These are phyloP conservation scores for Platygyra sinensis DNA, from an alignment of 64 coral and sea anemone genomes.

Conservation along the genomic window DNA sequence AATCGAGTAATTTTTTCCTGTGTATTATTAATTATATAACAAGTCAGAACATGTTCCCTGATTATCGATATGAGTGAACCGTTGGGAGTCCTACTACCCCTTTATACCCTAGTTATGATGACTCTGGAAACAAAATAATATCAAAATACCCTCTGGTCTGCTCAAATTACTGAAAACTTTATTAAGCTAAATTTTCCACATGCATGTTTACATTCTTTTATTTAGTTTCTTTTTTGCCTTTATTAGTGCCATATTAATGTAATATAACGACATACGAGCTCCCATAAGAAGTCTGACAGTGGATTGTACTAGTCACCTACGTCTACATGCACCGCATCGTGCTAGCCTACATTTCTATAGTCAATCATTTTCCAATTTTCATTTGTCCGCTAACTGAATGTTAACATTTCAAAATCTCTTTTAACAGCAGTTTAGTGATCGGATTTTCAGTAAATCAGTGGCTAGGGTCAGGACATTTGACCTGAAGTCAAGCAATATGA, in stretches of 20 bases:
- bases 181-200: no score
- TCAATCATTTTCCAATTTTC: no score
- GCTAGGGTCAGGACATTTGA: neutral
- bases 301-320: neutral
- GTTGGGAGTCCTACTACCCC: no score
- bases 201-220: neutral
- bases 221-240: neutral
- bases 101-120: no score
- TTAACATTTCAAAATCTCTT: neutral
- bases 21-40: no score
- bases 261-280: slow-evolving; percentile 20
- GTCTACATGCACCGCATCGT: neutral
- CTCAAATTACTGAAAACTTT: neutral
- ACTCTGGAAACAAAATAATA: no score
- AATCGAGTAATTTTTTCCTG: no score
- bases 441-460: neutral
- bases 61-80: no score
- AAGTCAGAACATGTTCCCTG: no score
- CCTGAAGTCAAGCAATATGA: neutral
- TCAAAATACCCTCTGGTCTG: no score
- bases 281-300: slow-evolving; percentile 17
- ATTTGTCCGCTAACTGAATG: no score
- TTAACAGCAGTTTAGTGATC: neutral
- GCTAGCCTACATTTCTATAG: no score
- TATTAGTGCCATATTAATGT: neutral